Evolutionary conservation across 2,797 vertebrate species (phyloP), one percentile per base, ranked within the genome.

Genomic region (Ctenosaura bakeri): DNA sequence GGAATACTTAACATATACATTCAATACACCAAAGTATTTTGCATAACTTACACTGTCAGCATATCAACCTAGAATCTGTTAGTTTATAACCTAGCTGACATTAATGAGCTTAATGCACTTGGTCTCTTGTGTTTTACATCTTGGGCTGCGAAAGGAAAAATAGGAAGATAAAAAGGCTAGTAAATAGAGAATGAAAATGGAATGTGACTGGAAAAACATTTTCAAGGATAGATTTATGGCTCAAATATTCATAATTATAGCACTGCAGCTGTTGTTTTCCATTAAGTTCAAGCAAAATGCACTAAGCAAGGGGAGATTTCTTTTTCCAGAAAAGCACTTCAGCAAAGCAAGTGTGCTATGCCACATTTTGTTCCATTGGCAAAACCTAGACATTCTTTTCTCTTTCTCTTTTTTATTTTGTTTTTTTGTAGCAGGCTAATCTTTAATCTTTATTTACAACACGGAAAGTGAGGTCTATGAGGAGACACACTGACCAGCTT

Each of bases 391-490:
- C 79, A 50, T 88, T 78, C 50, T 59, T 35, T 64, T 80, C 87
- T 5, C 22, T 91, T 78, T 89, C 79, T 24, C 12, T 24, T 32
- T 32, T 6, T 12, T 32, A 20, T 32, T 32, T 3, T 94, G 94
- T 81, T 93, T 52, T 92, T 71, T 78, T 92, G 93, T 93, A 92
- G 92, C 56, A 91, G 79, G 80, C 77, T 96, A 96, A 96, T 89
- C 91, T 96, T 95, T 82, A 90, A 86, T 86, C 54, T 84, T 95
- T 88, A 95, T 95, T 96, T 96, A 89, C 92, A 96, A 96, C 88
- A 93, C 95, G 86, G 71, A 89, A 93, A 79, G 71, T 92, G 69
- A 38, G 29, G 32, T 92, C 56, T 92, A 93, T 91, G 94, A 88
- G 94, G 71, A 94, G 92, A 90, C 92, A 94, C 24, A 90, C 79